Evolutionary conservation across 2,888 invertebrate species (phyloP).

Genomic region (Caenorhabditis panamensis): DNA sequence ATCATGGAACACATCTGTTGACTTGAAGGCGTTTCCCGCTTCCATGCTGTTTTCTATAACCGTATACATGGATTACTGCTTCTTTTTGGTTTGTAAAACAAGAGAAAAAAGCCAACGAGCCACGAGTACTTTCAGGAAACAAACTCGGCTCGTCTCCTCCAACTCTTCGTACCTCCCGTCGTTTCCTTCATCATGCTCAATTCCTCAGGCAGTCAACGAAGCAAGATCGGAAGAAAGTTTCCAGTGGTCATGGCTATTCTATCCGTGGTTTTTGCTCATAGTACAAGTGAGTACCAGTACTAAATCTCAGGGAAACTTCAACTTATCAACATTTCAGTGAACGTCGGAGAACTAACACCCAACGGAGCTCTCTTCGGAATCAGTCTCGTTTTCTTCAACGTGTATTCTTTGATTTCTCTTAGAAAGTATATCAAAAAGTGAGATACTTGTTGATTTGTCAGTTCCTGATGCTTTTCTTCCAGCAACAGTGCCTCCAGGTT

Average conservation of each 20-base stretch:
- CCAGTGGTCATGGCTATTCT: slow-evolving; percentile 32
- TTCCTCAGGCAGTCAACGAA: slow-evolving; percentile 18
- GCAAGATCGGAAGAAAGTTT: slow-evolving; percentile 22
- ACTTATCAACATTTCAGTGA: slow-evolving; percentile 28
- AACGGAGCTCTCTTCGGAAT: slow-evolving; percentile 37
- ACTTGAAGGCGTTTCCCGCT: slow-evolving; percentile 31
- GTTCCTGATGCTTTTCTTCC: slow-evolving; percentile 6
- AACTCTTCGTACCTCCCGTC: slow-evolving; percentile 24
- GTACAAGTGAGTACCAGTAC: slow-evolving; percentile 16
- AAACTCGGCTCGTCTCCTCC: slow-evolving; percentile 28
- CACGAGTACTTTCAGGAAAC: slow-evolving; percentile 19
- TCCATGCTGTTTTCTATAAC: slow-evolving; percentile 27
- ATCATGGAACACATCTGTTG: slow-evolving; percentile 32
- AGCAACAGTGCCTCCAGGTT: slow-evolving; percentile 38
- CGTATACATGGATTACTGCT: slow-evolving; percentile 14
- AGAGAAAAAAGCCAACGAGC: neutral
- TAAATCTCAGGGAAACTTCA: too few relatives aligned
- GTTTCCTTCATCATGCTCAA: slow-evolving; percentile 24
- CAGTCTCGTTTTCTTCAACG: slow-evolving; percentile 15
- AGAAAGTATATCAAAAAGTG: slow-evolving; percentile 41
- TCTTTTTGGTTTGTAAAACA: slow-evolving; percentile 43
- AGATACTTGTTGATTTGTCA: neutral
- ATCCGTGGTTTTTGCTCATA: slow-evolving; percentile 26
- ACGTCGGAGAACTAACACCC: slow-evolving; percentile 12
- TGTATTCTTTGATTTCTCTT: slow-evolving; percentile 12